Base-by-base conservation (phyloP, 2,797 vertebrate species). In the Lithobates pipiens region DNA sequence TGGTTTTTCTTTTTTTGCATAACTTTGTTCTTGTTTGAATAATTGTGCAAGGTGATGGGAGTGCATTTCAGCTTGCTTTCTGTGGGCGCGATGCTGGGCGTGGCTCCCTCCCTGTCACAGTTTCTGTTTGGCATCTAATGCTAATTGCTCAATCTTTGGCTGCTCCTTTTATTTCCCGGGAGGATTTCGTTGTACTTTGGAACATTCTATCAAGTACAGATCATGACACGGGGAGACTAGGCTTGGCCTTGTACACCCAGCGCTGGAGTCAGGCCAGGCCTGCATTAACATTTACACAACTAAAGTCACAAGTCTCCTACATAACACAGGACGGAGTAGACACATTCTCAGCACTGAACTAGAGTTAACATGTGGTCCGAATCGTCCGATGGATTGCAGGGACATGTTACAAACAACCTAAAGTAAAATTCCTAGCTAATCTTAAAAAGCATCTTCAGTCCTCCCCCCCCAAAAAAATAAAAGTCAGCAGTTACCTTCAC, bases 181-280 rank as follows among this genome's bases (percentile, higher is more conserved):
- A 85, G 71, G 63, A 85, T 85, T 85, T 69, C 44, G 65, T 85
- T 85, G 84, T 85, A 85, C 84, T 85, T 85, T 85, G 84, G 71
- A 85, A 80, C 84, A 80, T 80, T 80, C 13, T 85, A 80, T 85
- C 61, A 80, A 67, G 84, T 71, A 68, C 61, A 80, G 61, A 85
- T 79, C 83, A 79, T 67, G 76, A 85, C 50, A 73, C 25, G 18
- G 67, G 61, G n/a, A 78, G 36, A 79, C 57, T 29, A 72, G n/a
- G 15, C 83, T 46, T 61, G 36, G 29, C 76, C 76, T 54, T 67
- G 39, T 67, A 36, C 76, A 72, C 72, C 29, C 25, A 77, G 67
- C 42, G 29, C 21, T 23, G 50, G 69, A 65, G 36, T 46, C 18
- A 16, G 54, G 73, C 74, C 76, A 79, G 13, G 4, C n/a, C 18